Evolutionary conservation across 2,888 invertebrate species (phyloP).

Genomic region (Pherbina coryleti): DNA sequence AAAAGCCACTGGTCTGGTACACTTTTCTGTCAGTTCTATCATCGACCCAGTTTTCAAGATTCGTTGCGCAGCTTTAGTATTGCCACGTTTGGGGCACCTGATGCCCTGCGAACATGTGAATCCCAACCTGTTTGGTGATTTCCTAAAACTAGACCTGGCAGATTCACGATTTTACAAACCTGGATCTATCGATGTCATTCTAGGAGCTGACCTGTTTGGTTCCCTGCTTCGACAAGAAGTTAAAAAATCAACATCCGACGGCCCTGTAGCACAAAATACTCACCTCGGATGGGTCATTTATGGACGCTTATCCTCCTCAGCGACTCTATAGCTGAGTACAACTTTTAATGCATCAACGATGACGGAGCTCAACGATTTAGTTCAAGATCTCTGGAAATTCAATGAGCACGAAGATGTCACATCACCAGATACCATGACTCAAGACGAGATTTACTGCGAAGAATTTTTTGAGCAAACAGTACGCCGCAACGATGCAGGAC

Average conservation of each 20-base stretch:
- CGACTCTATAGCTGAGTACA: too few species aligned
- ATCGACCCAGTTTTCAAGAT: slow-evolving; percentile 39
- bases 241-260: slow-evolving; percentile 20
- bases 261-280: too few species aligned
- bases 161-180: slow-evolving; percentile 35
- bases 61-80: slow-evolving; percentile 33
- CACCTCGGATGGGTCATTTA: too few species aligned
- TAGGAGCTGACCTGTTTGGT: slow-evolving; percentile 41
- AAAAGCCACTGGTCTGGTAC: slow-evolving; percentile 36
- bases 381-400: too few species aligned
- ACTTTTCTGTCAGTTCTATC: slow-evolving; percentile 38
- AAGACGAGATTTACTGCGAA: slow-evolving; percentile 40
- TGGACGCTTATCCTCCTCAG: too few species aligned
- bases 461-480: slow-evolving; percentile 38
- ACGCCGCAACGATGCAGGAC: slow-evolving; percentile 28
- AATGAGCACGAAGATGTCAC: too few species aligned
- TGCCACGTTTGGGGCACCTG: slow-evolving; percentile 39
- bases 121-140: slow-evolving; percentile 31
- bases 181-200: slow-evolving; percentile 38
- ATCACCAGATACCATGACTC: too few species aligned
- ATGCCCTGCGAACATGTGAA: slow-evolving; percentile 28
- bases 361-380: too few species aligned
- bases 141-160: slow-evolving; percentile 38
- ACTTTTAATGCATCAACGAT: too few species aligned
- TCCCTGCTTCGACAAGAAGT: slow-evolving; percentile 33